Percentiles rank a stretch among this genome's conserved stretches.
Evolutionary conservation across 2,113 vertebrate genomes (phyloP).

Genomic region (Trichechus manatus): DNA sequence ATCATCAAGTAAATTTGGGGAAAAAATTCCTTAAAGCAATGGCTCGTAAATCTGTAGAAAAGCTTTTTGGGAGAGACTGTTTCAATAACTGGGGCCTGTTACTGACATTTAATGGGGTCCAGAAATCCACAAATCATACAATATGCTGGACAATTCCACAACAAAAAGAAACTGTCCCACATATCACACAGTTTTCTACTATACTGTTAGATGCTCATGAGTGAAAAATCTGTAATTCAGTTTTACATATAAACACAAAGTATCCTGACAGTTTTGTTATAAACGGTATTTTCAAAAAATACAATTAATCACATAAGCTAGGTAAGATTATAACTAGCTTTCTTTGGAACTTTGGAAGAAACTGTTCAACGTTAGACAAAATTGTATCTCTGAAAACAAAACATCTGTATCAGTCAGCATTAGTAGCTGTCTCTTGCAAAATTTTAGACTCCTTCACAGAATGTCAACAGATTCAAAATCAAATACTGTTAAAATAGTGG

Average conservation of each 20-base stretch:
- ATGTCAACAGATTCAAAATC: not conserved
- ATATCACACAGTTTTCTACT: constrained; percentile 18
- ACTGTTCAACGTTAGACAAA: constrained; percentile 35
- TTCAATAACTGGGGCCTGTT: not conserved
- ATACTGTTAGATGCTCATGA: not conserved
- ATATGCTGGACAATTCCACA: not conserved
- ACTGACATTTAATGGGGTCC: not conserved
- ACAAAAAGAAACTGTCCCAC: not conserved
- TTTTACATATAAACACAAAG: constrained; percentile 27
- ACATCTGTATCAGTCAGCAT: not conserved
- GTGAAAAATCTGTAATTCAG: not conserved
- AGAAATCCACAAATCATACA: not conserved
- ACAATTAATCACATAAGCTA: not conserved
- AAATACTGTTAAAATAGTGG: constrained; percentile 11
- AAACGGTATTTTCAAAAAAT: constrained; percentile 26
- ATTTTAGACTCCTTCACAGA: not conserved
- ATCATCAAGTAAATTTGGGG: constrained; percentile 15
- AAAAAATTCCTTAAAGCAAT: constrained; percentile 31
- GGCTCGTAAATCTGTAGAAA: constrained; percentile 15
- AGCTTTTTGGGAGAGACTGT: not conserved
- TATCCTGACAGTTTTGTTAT: not conserved
- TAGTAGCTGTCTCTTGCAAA: not conserved
- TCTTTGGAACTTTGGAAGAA: constrained; percentile 23
- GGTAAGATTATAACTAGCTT: not conserved
- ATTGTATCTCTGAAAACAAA: not conserved